Conservation (phyloP, 2,888 invertebrate genomes). For the Napeogenes inachia region DNA sequence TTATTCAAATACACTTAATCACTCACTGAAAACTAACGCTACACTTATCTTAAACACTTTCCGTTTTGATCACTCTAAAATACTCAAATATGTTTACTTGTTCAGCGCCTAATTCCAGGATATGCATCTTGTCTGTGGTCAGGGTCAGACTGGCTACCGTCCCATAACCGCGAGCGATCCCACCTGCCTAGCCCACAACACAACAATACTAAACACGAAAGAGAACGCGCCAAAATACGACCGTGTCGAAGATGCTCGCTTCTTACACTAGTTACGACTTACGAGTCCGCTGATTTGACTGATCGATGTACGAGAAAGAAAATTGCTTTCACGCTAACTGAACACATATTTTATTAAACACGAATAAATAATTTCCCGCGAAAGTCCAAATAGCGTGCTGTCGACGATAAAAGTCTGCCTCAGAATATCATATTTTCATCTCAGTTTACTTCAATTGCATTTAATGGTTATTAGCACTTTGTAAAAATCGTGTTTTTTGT, state of each 20-base stretch:
- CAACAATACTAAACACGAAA: conserved; percentile 32
- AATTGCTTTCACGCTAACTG: conserved; percentile 73
- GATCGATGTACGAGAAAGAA: conserved; percentile 60
- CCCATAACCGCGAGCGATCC: conserved; percentile 46
- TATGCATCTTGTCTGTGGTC: conserved; percentile 59
- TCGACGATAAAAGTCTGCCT: conserved; percentile 45
- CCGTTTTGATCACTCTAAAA: conserved; percentile 19
- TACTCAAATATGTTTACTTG: conserved; percentile 54
- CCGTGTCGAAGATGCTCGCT: conserved; percentile 54
- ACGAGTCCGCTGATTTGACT: conserved; percentile 29
- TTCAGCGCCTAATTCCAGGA: conserved; percentile 72
- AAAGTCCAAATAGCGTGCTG: conserved; percentile 61
- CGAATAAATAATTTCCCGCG: conserved; percentile 70
- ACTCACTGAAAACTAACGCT: conserved; percentile 10
- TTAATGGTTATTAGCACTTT: conserved; percentile 1
- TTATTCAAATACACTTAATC: conserved; percentile 9
- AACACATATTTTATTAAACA: conserved; percentile 71
- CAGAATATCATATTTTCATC: conserved; percentile 68
- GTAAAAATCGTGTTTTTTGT: background rate
- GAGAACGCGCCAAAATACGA: conserved; percentile 42
- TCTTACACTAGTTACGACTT: conserved; percentile 53
- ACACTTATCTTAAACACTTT: conserved; percentile 18
- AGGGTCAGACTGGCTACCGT: conserved; percentile 39
- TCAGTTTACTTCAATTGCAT: conserved; percentile 39
- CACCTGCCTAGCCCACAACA: conserved; percentile 29